phyloP scores from a whole-genome alignment of 2,888 invertebrate species.

The Latrodectus hesperus region DNA sequence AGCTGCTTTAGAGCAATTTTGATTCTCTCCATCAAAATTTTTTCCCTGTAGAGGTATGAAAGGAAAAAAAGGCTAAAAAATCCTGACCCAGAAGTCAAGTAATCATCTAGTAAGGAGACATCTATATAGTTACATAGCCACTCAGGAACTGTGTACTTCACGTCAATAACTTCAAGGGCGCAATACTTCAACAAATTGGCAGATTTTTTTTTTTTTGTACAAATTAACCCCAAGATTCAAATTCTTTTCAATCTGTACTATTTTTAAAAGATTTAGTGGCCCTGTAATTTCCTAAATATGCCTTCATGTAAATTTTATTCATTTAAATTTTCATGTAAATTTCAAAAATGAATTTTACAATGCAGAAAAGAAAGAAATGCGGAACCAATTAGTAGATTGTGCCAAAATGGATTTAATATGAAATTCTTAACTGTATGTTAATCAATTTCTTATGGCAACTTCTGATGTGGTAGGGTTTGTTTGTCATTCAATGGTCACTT shows the following conservation, averaged over 20 bases:
- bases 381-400: no score
- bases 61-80: background rate
- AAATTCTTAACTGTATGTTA: no score
- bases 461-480: no score
- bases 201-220: background rate
- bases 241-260: conserved; percentile 16
- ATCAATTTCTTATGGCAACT: no score
- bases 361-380: no score
- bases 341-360: no score
- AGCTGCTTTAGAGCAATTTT: background rate
- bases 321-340: no score
- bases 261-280: background rate
- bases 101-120: conserved; percentile 10
- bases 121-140: conserved; percentile 15
- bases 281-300: background rate
- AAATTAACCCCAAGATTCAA: background rate
- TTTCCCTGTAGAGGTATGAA: background rate
- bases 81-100: background rate
- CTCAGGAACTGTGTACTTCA: background rate
- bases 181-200: background rate
- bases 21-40: conserved; percentile 3
- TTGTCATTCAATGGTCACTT: no score
- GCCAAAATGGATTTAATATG: no score
- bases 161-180: background rate
- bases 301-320: no score